Evolutionary conservation across 92 coral and sea anemone species (phyloP).

Genomic region (Blastomussa wellsi): DNA sequence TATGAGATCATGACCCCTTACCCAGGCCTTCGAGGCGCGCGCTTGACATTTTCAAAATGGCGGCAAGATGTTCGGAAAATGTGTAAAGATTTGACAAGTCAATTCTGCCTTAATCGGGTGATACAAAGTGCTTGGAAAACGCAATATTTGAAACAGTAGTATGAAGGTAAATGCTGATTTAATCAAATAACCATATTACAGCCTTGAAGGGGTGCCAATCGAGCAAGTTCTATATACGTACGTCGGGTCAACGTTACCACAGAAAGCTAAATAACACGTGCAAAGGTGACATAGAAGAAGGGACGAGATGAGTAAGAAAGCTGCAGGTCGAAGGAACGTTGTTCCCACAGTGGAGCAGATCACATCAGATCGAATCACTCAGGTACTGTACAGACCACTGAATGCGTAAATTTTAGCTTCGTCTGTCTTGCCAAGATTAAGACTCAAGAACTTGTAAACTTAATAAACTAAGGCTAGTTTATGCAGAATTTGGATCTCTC

Average conservation of each 20-base stretch:
- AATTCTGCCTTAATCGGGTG: not conserved
- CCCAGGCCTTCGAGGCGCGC: not conserved
- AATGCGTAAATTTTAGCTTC: not conserved
- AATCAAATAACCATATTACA: not conserved
- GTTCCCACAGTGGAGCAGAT: slow-evolving; percentile 96
- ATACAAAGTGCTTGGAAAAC: not conserved
- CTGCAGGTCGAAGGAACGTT: slow-evolving; percentile 60
- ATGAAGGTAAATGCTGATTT: not conserved
- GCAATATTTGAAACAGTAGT: not conserved
- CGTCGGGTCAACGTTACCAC: slow-evolving; percentile 1
- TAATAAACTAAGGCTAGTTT: too few species aligned
- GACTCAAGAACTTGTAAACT: too few species aligned
- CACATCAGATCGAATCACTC: slow-evolving; percentile 84
- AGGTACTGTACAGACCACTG: slow-evolving; percentile 51
- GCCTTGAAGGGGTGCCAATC: not conserved
- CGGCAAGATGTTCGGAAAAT: not conserved
- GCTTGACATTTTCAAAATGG: slow-evolving; percentile 12
- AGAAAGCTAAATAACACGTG: slow-evolving; percentile 4
- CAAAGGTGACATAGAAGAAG: not conserved
- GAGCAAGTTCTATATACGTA: not conserved
- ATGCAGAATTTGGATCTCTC: too few species aligned
- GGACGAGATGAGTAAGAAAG: slow-evolving; percentile 49
- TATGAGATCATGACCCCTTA: not conserved
- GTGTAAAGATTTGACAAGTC: not conserved
- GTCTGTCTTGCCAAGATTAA: too few species aligned